Evolutionary conservation across 2,888 invertebrate species (phyloP).

Genomic region (Mesorhabditis sp.): DNA sequence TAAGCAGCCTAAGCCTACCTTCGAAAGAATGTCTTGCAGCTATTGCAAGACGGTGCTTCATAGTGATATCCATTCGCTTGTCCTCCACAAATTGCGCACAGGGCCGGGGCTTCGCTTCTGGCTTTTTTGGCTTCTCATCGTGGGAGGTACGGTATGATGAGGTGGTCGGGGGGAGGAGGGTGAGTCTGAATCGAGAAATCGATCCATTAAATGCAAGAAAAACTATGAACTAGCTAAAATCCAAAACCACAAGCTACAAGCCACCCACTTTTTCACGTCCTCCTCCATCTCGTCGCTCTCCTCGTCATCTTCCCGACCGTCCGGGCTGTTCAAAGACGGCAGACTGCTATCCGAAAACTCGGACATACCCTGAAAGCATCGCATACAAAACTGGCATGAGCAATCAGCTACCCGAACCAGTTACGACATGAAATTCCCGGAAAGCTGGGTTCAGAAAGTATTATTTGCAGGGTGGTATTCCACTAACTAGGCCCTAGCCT

Average conservation of each 20-base stretch:
- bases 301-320: not conserved
- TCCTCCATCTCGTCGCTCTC: not conserved
- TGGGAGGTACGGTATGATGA: not conserved
- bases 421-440: too few relatives aligned
- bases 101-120: not conserved
- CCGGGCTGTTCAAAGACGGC: not conserved
- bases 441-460: too few relatives aligned
- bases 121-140: not conserved
- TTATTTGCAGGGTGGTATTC: too few relatives aligned
- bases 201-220: not conserved
- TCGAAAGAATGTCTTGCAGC: constrained; percentile 4
- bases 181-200: not conserved
- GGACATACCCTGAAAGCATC: too few relatives aligned
- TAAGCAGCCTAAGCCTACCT: not conserved
- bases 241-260: too few relatives aligned
- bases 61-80: constrained; percentile 4
- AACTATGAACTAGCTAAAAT: not conserved
- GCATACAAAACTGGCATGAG: too few relatives aligned
- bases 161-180: not conserved
- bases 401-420: too few relatives aligned
- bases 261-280: too few relatives aligned
- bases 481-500: too few relatives aligned
- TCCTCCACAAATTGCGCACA: not conserved
- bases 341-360: not conserved
- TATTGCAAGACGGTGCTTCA: not conserved